These are phyloP conservation scores for Pelusios castaneus DNA, from an alignment of 2,113 vertebrate genomes.

Conservation along the genomic window DNA sequence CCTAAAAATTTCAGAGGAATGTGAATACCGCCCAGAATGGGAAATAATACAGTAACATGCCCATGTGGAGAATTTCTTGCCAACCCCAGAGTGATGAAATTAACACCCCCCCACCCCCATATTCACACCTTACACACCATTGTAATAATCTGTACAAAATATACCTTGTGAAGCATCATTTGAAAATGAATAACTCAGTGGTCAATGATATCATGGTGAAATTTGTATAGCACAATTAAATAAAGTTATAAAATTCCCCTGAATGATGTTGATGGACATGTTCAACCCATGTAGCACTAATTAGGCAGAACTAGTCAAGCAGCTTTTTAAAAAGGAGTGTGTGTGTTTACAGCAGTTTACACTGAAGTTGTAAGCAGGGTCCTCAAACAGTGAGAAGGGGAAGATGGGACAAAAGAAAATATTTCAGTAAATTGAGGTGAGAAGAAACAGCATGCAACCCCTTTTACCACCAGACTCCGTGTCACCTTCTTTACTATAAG, in stretches of 20 bases:
- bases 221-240: background rate
- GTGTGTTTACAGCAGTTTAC: background rate
- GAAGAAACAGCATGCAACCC: background rate
- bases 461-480: too few species aligned
- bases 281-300: background rate
- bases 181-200: background rate
- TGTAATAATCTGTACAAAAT: background rate
- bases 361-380: background rate
- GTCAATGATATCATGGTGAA: background rate
- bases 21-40: background rate
- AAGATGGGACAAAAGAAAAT: background rate
- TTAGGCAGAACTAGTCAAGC: background rate
- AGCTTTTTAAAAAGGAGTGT: background rate
- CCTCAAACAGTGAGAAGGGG: background rate
- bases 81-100: background rate
- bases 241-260: background rate
- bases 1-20: constrained; percentile 13
- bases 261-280: background rate
- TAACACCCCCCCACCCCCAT: background rate
- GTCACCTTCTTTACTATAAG: too few species aligned
- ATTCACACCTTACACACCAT: background rate
- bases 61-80: background rate
- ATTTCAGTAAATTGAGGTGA: background rate
- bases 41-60: background rate
- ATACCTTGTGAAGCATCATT: background rate